Evolutionary conservation across 2,797 vertebrate genomes (phyloP).

Genomic region (Sebastiscus tertius): DNA sequence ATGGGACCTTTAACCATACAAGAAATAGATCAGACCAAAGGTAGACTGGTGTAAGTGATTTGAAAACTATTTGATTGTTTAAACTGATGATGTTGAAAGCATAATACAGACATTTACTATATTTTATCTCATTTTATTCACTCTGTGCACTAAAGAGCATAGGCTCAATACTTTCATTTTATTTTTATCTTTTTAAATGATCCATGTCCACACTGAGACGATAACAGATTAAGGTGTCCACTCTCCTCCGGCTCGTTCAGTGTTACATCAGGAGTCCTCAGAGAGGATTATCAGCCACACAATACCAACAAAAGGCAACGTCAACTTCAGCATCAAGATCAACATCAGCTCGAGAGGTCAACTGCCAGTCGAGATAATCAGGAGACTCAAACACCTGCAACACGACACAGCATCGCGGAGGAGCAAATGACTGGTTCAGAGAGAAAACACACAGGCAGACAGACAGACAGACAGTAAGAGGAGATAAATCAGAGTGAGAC

Average conservation of each 20-base stretch:
- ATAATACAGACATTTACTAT: rapidly evolving
- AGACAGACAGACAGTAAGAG: not conserved
- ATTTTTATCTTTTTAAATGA: not conserved
- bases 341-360: slow-evolving; percentile 14
- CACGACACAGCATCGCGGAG: not conserved
- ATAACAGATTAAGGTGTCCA: not conserved
- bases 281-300: slow-evolving; percentile 14
- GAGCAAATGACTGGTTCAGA: not conserved
- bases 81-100: too few species aligned
- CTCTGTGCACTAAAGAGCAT: not conserved
- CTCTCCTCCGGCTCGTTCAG: not conserved
- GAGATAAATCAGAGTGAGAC: slow-evolving; percentile 44
- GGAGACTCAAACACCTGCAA: not conserved
- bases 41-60: too few species aligned
- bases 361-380: not conserved
- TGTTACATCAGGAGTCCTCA: not conserved
- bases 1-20: too few species aligned
- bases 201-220: not conserved
- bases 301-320: not conserved
- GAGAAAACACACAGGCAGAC: not conserved
- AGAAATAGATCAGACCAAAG: too few species aligned
- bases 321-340: not conserved
- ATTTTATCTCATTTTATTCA: too few species aligned
- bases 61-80: too few species aligned
- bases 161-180: not conserved